These are phyloP conservation scores for Leptopilina boulardi DNA, from an alignment of 1,140 invertebrate genomes.

Conservation along the genomic window DNA sequence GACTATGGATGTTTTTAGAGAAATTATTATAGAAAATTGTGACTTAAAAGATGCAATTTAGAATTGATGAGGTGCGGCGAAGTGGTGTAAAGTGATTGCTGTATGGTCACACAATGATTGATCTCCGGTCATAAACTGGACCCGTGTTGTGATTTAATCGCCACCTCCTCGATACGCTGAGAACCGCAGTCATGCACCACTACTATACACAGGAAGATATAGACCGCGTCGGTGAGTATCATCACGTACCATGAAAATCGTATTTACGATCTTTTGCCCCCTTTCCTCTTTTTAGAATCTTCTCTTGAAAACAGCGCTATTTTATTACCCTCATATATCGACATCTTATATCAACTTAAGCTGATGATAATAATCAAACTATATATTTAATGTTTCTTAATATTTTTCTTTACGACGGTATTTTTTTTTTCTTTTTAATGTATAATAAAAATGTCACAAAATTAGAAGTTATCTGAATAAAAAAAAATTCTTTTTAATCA, in stretches of 20 bases:
- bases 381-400: neutral
- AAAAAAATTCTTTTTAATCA: too few relatives aligned
- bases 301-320: neutral
- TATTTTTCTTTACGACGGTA: neutral
- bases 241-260: slow-evolving; percentile 1
- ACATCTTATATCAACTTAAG: neutral
- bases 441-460: too few relatives aligned
- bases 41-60: too few relatives aligned
- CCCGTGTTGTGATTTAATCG: slow-evolving; percentile 61
- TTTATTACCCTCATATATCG: neutral
- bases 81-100: slow-evolving; percentile 60
- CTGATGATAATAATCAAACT: neutral
- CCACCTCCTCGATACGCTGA: slow-evolving; percentile 55
- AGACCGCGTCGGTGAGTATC: slow-evolving; percentile 67
- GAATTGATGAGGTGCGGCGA: too few relatives aligned
- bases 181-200: slow-evolving; percentile 63
- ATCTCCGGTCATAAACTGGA: slow-evolving; percentile 60
- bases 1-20: too few relatives aligned
- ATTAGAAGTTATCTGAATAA: too few relatives aligned
- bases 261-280: slow-evolving; percentile 5
- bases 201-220: slow-evolving; percentile 68
- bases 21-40: too few relatives aligned
- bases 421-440: too few relatives aligned
- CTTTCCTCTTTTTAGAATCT: neutral
- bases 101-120: slow-evolving; percentile 61